Evolutionary conservation across 35 echinoderm and acorn worm species (phyloP).

Genomic region (Lytechinus pictus): DNA sequence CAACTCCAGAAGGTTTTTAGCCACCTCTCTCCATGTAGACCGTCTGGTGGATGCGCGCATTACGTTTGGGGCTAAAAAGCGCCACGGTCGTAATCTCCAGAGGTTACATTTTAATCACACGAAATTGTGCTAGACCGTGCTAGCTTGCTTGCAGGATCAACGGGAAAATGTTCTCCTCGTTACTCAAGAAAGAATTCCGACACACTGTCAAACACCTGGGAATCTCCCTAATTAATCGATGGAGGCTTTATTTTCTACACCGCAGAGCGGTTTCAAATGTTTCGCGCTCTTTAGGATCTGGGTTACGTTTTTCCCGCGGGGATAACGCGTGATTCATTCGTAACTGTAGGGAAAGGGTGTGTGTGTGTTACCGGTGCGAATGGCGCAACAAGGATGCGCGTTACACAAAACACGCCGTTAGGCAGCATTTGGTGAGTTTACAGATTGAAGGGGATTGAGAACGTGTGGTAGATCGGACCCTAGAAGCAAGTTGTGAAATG

Average conservation of each 20-base stretch:
- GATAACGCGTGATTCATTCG: conserved; percentile 43
- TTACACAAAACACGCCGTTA: background rate
- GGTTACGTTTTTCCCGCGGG: conserved; percentile 19
- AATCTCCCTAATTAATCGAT: conserved; percentile 22
- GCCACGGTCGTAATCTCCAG: background rate
- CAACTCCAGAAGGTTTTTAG: conserved; percentile 7
- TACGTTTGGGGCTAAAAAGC: background rate
- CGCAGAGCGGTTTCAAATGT: background rate
- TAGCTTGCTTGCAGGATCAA: background rate
- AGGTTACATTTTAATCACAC: background rate
- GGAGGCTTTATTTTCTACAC: background rate
- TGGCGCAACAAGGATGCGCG: background rate
- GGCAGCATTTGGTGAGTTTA: conserved; percentile 1
- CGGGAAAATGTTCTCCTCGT: background rate
- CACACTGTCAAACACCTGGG: conserved; percentile 44
- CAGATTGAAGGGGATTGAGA: background rate
- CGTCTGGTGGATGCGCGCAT: background rate
- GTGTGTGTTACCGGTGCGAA: background rate
- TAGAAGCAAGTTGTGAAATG: conserved; percentile 9
- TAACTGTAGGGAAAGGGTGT: conserved; percentile 20
- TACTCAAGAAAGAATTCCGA: conserved; percentile 27
- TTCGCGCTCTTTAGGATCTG: conserved; percentile 30
- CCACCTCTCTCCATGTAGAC: background rate
- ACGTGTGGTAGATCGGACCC: conserved; percentile 7
- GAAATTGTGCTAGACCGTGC: background rate